Evolutionary conservation across 1,140 invertebrate genomes (phyloP).

Genomic region (Caenorhabditis remanei): DNA sequence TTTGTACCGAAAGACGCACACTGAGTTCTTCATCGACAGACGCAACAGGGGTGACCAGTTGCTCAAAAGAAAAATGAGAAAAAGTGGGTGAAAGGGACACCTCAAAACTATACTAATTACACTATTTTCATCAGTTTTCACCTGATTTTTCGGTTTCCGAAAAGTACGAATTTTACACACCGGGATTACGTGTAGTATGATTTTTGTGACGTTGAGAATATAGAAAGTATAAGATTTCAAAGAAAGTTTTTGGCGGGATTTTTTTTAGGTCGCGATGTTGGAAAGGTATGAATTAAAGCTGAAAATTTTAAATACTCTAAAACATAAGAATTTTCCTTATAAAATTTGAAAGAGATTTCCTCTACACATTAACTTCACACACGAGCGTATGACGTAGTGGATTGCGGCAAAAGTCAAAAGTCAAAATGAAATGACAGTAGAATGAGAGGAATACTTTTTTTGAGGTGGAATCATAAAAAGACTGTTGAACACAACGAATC

Average conservation of each 20-base stretch:
- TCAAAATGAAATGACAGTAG: not conserved
- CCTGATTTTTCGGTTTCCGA: not conserved
- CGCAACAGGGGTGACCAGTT: conserved; percentile 37
- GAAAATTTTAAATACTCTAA: too few relatives aligned
- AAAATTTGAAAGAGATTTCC: not conserved
- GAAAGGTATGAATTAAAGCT: too few relatives aligned
- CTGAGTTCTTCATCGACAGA: not conserved
- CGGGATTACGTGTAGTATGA: not conserved
- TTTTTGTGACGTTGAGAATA: not conserved
- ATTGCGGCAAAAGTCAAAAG: not conserved
- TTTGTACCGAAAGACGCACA: conserved; percentile 34
- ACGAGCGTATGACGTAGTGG: not conserved
- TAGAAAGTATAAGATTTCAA: not conserved
- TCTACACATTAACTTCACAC: not conserved
- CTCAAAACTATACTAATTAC: conserved; percentile 53
- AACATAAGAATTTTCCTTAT: too few relatives aligned
- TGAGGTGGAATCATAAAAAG: not conserved
- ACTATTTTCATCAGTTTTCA: not conserved
- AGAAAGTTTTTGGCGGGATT: too few relatives aligned
- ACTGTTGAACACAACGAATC: not conserved
- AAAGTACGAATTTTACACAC: conserved; percentile 5
- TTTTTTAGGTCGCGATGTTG: too few relatives aligned
- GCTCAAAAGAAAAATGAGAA: conserved; percentile 30
- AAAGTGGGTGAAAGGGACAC: conserved; percentile 43
- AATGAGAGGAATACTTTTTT: not conserved